Evolutionary conservation across 2,888 invertebrate species (phyloP).

Genomic region (Pemphredon lugubris): DNA sequence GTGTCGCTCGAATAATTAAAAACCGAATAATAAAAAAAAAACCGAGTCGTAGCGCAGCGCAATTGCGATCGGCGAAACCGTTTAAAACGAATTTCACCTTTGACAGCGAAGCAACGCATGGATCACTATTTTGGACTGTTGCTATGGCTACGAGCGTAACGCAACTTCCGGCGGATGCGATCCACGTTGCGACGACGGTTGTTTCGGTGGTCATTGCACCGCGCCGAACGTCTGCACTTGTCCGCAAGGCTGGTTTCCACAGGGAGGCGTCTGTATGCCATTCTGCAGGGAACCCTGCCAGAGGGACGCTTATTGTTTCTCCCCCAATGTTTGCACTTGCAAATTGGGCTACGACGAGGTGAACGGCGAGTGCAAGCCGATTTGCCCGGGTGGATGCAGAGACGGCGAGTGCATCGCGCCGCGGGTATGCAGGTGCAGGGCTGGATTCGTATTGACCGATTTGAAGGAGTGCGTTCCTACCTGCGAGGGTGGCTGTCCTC

Average conservation of each 20-base stretch:
- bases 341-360: conserved; percentile 82
- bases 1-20: no score
- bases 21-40: no score
- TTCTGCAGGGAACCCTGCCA: conserved; percentile 84
- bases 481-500: conserved; percentile 76
- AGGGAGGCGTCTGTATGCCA: conserved; percentile 85
- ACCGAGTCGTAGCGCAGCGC: no score
- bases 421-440: conserved; percentile 71
- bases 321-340: conserved; percentile 85
- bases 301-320: conserved; percentile 81
- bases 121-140: conserved; percentile 83
- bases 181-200: conserved; percentile 85
- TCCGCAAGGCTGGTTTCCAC: conserved; percentile 84
- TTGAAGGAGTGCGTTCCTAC: conserved; percentile 71
- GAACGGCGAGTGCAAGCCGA: conserved; percentile 81
- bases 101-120: conserved; percentile 57
- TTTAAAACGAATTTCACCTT: no score
- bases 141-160: conserved; percentile 87
- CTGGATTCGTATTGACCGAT: conserved; percentile 72
- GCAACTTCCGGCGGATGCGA: conserved; percentile 83
- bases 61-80: no score
- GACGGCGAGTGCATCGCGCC: conserved; percentile 77
- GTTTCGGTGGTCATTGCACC: conserved; percentile 87
- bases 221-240: conserved; percentile 86
- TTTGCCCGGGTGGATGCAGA: conserved; percentile 78